Conservation (phyloP, 2,888 invertebrate genomes). For the Dynastes tityus region DNA sequence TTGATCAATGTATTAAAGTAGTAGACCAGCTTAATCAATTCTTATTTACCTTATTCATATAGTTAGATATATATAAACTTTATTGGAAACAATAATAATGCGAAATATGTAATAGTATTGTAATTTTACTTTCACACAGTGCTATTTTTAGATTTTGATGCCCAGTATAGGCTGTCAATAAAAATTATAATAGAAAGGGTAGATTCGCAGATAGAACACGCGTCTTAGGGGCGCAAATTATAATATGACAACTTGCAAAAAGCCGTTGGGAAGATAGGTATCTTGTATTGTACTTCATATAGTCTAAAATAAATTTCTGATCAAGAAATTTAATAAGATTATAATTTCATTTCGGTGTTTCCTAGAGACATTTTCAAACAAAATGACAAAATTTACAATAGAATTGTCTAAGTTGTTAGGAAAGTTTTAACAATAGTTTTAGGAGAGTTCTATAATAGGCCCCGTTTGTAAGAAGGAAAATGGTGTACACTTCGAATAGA, state of each 20-base stretch:
- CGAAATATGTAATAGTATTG: background rate
- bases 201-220: background rate
- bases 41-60: background rate
- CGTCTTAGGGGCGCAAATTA: slow-evolving; percentile 11
- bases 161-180: background rate
- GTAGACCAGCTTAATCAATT: background rate
- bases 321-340: no score
- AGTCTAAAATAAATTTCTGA: no score
- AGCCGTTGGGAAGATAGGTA: background rate
- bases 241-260: slow-evolving; percentile 5
- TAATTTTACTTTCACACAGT: background rate
- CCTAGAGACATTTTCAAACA: no score
- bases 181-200: slow-evolving; percentile 11
- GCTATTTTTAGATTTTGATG: slow-evolving; percentile 4
- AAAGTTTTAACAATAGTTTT: no score
- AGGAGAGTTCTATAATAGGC: no score
- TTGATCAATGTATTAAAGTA: background rate
- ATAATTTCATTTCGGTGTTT: no score
- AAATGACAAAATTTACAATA: no score
- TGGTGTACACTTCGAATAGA: no score
- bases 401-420: no score
- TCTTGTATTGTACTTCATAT: no score
- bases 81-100: background rate
- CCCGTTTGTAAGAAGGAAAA: no score
- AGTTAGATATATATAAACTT: background rate